Evolutionary conservation across 2,113 vertebrate species (phyloP).

Genomic region (Ctenodactylus gundi): DNA sequence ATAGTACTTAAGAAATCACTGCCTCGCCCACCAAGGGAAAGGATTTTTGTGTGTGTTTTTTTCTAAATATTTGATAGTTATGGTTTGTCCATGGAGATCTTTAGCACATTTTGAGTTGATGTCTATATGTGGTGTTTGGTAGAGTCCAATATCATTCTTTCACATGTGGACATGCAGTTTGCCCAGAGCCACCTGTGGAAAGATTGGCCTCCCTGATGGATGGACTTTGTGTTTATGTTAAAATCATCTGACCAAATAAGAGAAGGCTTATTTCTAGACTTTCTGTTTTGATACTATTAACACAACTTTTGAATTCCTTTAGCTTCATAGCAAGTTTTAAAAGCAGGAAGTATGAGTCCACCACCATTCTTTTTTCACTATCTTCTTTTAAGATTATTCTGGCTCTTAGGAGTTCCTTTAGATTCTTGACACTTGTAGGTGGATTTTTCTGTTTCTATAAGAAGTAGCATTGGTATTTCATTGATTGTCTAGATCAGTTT

Average conservation of each 20-base stretch:
- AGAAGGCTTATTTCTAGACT: neutral
- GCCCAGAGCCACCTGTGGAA: neutral
- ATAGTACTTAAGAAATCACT: neutral
- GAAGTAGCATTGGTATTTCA: neutral
- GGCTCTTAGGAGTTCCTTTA: neutral
- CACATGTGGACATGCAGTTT: neutral
- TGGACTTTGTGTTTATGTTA: neutral
- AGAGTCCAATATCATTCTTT: neutral
- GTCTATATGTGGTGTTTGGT: neutral
- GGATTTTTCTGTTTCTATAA: neutral
- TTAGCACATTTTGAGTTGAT: neutral
- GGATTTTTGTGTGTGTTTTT: neutral
- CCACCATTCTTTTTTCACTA: neutral
- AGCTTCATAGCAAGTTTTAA: neutral
- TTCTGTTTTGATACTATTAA: neutral
- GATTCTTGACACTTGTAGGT: neutral
- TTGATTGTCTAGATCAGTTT: neutral
- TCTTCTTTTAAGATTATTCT: neutral
- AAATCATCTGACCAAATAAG: neutral
- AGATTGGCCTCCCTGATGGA: neutral
- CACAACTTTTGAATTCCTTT: neutral
- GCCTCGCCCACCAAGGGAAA: too few species aligned
- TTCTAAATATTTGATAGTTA: neutral
- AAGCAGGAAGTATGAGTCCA: neutral
- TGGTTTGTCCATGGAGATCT: neutral